A percentile compares a stretch with the other conserved stretches of the same genome.
These are phyloP conservation scores for Sphecodes monilicornis DNA, from an alignment of 2,888 invertebrate genomes.

Conservation along the genomic window DNA sequence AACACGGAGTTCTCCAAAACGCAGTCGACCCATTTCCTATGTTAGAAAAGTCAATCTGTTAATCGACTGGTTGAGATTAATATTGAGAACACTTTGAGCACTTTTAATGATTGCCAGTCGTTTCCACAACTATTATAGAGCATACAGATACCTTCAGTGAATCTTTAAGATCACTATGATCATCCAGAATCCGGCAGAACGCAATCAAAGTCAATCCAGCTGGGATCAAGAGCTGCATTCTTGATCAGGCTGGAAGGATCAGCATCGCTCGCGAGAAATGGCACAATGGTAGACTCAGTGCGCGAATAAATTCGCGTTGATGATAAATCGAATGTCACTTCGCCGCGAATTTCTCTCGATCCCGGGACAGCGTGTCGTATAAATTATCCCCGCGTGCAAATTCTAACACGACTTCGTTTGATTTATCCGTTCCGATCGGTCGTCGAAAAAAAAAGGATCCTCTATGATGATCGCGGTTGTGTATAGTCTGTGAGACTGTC, in stretches of 20 bases:
- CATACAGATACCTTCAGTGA: background rate
- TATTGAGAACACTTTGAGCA: too few species aligned
- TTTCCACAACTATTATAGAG: too few species aligned
- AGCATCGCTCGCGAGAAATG: constrained; percentile 8
- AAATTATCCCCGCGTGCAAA: constrained; percentile 35
- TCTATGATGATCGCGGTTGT: background rate
- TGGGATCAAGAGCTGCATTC: background rate
- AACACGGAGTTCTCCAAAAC: too few species aligned
- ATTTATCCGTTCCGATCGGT: constrained; percentile 26
- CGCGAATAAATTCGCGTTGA: constrained; percentile 40
- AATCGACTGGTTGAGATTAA: too few species aligned
- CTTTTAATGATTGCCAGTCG: too few species aligned
- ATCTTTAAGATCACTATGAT: background rate
- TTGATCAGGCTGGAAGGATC: background rate
- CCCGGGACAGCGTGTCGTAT: constrained; percentile 11
- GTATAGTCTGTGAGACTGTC: background rate
- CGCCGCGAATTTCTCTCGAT: constrained; percentile 23
- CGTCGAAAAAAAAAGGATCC: background rate
- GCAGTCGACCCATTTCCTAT: too few species aligned
- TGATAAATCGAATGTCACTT: constrained; percentile 52
- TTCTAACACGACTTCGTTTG: constrained; percentile 28
- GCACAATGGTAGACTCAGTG: constrained; percentile 2
- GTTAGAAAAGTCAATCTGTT: too few species aligned
- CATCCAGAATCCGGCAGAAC: background rate
- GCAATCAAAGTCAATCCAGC: background rate